Conservation (phyloP, 2,888 invertebrate genomes). For the Julus scanicus region DNA sequence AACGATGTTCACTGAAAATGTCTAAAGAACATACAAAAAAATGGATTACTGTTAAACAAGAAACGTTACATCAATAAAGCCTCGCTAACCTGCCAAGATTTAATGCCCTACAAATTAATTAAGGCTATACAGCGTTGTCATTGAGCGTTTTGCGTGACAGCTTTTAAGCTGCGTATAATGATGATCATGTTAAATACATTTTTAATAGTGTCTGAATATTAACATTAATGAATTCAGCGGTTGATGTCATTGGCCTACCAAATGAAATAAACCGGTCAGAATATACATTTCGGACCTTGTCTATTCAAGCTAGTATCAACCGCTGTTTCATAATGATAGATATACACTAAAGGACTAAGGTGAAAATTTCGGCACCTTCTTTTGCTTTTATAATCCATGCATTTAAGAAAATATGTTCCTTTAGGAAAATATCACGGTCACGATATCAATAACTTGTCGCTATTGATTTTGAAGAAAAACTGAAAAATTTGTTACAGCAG, state of each 20-base stretch:
- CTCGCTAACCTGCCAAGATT: neutral
- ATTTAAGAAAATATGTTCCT: no score
- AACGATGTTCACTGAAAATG: neutral
- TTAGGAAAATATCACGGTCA: no score
- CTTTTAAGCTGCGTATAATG: constrained; percentile 2
- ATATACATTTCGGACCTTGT: neutral
- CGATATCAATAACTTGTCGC: no score
- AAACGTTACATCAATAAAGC: neutral
- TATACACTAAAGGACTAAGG: no score
- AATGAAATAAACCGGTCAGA: neutral
- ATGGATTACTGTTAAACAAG: neutral
- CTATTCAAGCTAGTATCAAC: neutral
- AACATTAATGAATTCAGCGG: neutral
- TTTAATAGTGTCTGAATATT: neutral
- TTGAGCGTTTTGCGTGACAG: neutral
- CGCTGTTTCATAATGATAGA: no score
- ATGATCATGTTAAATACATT: neutral
- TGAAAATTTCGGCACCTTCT: no score
- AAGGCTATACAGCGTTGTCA: constrained; percentile 10
- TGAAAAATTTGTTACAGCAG: no score
- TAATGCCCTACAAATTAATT: constrained; percentile 21
- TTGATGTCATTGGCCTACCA: neutral
- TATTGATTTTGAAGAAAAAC: no score
- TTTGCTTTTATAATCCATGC: no score
- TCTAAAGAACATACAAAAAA: neutral